These are phyloP conservation scores for Neoascia interrupta DNA, from an alignment of 2,888 invertebrate species.

Conservation along the genomic window DNA sequence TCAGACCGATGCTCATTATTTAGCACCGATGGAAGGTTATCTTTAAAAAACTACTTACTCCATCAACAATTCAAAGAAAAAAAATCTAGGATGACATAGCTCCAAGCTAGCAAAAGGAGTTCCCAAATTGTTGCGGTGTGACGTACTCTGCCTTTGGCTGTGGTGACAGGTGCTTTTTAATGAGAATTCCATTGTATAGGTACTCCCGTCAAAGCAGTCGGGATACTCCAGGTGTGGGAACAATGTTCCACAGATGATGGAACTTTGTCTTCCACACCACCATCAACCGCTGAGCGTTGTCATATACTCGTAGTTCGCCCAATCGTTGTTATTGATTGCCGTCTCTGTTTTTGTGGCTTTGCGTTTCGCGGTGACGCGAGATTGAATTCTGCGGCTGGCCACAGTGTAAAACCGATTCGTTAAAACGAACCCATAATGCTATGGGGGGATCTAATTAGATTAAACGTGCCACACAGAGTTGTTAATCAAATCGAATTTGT, in stretches of 20 bases:
- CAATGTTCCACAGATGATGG: conserved; percentile 24
- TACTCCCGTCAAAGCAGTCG: not conserved
- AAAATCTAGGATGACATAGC: too few relatives aligned
- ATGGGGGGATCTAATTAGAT: conserved; percentile 40
- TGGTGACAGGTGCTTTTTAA: conserved; percentile 18
- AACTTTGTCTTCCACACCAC: conserved; percentile 14
- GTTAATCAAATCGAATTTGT: conserved; percentile 7
- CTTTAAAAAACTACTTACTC: too few relatives aligned
- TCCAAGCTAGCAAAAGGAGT: too few relatives aligned
- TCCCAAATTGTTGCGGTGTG: too few relatives aligned
- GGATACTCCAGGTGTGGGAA: conserved; percentile 13
- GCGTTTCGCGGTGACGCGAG: not conserved
- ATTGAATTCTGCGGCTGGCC: conserved; percentile 43
- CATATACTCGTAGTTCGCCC: not conserved
- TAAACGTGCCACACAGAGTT: conserved; percentile 5
- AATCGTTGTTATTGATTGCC: not conserved
- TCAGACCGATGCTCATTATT: too few relatives aligned
- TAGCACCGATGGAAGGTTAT: too few relatives aligned
- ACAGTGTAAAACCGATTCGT: conserved; percentile 44
- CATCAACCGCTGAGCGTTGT: not conserved
- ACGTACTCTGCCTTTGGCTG: too few relatives aligned
- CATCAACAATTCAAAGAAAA: too few relatives aligned
- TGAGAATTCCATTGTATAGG: conserved; percentile 25
- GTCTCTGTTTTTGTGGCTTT: conserved; percentile 24
- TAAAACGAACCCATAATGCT: conserved; percentile 37